Evolutionary conservation across 2,113 vertebrate species (phyloP), one percentile per base, ranked within the genome.

Genomic region (Archocentrus centrarchus): DNA sequence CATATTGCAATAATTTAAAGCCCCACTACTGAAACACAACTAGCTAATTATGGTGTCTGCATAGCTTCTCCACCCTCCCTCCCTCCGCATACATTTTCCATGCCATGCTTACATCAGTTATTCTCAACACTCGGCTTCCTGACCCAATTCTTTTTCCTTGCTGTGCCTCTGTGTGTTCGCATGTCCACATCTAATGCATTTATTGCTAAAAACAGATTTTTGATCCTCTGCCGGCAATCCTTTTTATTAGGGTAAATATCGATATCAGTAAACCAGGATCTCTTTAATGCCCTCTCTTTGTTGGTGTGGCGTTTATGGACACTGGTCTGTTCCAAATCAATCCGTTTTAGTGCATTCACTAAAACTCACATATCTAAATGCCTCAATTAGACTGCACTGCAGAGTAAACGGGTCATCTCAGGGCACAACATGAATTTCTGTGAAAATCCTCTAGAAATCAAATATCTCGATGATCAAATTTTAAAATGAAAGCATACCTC

Each of bases 21-120:
- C 86, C 62, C 76, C 35, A 85, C 86, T 59, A 86, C 87, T 91
- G 84, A 86, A 92, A 91, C 87, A 88, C 87, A 88, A 88, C 85
- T 79, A 75, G 86, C 91, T 93, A 92, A 93, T 93, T 91, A 91
- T 89, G 92, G 91, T 50, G 41, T 91, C 90, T 91, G 75, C 90
- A 91, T 88, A 93, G 79, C 90, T 88, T 73, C 59, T 44, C 60
- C 86, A 77, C 79, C 75, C 70, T 32, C 66, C 66, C 64, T 70
- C 41, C 44, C 66, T 73, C 66, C 44, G 7, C 47, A 81, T 77
- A 80, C 75, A 91, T 89, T 94, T 92, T 94, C 93, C 92, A 93
- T 89, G 85, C 85, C 61, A 60, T 87, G 86, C 86, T 82, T 82
- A 35, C 91, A 89, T 86, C 80, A 11, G 86, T 84, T 78, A 68